phyloP scores from a whole-genome alignment of 2,797 vertebrate genomes.

The Chaetodon trifasciatus region DNA sequence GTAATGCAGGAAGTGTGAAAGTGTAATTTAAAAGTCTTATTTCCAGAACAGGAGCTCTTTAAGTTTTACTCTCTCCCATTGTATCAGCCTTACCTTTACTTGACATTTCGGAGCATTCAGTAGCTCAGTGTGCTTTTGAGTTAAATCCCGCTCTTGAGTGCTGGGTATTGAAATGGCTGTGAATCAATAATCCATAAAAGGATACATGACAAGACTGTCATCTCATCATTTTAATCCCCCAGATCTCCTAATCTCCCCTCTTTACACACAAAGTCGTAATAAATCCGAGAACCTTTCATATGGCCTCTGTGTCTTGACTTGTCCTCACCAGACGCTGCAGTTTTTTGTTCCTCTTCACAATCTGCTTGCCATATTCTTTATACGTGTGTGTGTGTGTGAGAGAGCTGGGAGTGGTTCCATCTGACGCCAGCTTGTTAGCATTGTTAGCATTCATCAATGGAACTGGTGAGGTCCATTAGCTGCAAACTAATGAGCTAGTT shows the following conservation, averaged over 20 bases:
- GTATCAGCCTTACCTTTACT: slow-evolving; percentile 28
- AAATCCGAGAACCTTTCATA: slow-evolving; percentile 10
- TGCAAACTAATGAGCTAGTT: slow-evolving; percentile 40
- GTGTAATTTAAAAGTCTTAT: slow-evolving; percentile 3
- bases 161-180: slow-evolving; percentile 20
- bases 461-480: slow-evolving; percentile 7
- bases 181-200: slow-evolving; percentile 58
- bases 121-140: slow-evolving; percentile 32
- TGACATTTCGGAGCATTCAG: slow-evolving; percentile 53
- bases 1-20: slow-evolving; percentile 9
- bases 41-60: neutral
- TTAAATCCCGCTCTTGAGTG: slow-evolving; percentile 29
- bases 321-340: neutral
- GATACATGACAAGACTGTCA: slow-evolving; percentile 40
- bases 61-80: neutral
- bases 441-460: slow-evolving; percentile 37
- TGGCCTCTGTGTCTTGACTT: slow-evolving; percentile 7
- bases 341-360: neutral
- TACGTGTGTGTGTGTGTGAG: neutral
- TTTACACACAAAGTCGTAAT: slow-evolving; percentile 28
- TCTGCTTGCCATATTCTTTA: neutral
- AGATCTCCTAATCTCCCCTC: slow-evolving; percentile 35
- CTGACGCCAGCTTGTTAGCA: slow-evolving; percentile 32
- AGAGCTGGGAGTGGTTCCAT: neutral
- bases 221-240: slow-evolving; percentile 58